Evolutionary conservation across 1,140 invertebrate species (phyloP).

Genomic region (Spodoptera frugiperda): DNA sequence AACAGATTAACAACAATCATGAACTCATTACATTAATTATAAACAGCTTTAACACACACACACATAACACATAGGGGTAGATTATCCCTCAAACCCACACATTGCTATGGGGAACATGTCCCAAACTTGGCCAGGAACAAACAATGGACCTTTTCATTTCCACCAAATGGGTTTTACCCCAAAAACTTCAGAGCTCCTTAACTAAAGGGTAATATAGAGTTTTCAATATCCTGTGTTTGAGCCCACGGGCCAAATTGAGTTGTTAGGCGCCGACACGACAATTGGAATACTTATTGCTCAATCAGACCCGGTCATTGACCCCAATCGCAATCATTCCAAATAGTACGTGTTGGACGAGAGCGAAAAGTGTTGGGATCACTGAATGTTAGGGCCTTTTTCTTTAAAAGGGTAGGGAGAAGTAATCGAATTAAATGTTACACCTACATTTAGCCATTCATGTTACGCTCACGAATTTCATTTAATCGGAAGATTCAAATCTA

Average conservation of each 20-base stretch:
- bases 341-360: conserved; percentile 3
- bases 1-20: too few relatives aligned
- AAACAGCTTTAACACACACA: neutral
- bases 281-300: conserved; percentile 48
- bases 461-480: too few relatives aligned
- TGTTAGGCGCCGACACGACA: conserved; percentile 42
- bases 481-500: too few relatives aligned
- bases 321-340: conserved; percentile 14
- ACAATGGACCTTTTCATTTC: conserved; percentile 30
- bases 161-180: neutral
- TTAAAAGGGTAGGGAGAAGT: too few relatives aligned
- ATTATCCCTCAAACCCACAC: neutral
- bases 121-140: conserved; percentile 10
- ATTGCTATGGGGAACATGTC: neutral
- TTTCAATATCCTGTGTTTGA: conserved; percentile 45
- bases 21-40: too few relatives aligned
- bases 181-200: conserved; percentile 9
- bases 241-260: conserved; percentile 46
- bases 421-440: too few relatives aligned
- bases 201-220: conserved; percentile 39
- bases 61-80: neutral
- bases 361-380: neutral
- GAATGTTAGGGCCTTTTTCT: too few relatives aligned
- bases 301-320: conserved; percentile 26
- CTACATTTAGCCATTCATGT: too few relatives aligned